Conservation (phyloP, 1,140 invertebrate species). For the Megathymus violae region DNA sequence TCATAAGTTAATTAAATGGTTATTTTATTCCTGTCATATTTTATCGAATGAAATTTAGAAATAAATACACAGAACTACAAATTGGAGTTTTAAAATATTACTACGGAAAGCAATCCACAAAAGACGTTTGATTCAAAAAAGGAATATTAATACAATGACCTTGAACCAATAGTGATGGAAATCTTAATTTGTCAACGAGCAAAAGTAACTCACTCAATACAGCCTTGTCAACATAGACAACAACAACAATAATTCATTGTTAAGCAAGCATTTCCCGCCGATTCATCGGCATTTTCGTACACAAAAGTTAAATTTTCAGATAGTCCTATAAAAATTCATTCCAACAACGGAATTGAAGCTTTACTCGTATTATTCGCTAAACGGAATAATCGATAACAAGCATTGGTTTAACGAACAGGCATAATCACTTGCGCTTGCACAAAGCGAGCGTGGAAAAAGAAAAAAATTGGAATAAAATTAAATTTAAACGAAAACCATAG, state of each 20-base stretch:
- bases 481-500: background rate
- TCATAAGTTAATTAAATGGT: too few relatives aligned
- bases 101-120: background rate
- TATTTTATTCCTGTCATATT: too few relatives aligned
- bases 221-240: conserved; percentile 25
- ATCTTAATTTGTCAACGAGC: conserved; percentile 2
- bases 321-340: conserved; percentile 17
- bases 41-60: too few relatives aligned
- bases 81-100: too few relatives aligned
- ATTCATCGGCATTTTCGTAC: conserved; percentile 17
- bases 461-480: conserved; percentile 2
- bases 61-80: too few relatives aligned
- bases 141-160: background rate
- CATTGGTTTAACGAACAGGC: background rate
- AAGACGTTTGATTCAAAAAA: background rate
- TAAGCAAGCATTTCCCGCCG: conserved; percentile 17
- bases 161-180: background rate
- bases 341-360: background rate
- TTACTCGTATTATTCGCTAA: conserved; percentile 23
- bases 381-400: conserved; percentile 25
- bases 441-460: conserved; percentile 7
- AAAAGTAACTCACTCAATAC: conserved; percentile 11
- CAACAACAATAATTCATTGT: conserved; percentile 28
- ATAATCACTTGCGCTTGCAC: background rate
- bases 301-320: conserved; percentile 2